Base-by-base conservation (phyloP, 2,113 vertebrate species). In the Sarotherodon lohbergeri region DNA sequence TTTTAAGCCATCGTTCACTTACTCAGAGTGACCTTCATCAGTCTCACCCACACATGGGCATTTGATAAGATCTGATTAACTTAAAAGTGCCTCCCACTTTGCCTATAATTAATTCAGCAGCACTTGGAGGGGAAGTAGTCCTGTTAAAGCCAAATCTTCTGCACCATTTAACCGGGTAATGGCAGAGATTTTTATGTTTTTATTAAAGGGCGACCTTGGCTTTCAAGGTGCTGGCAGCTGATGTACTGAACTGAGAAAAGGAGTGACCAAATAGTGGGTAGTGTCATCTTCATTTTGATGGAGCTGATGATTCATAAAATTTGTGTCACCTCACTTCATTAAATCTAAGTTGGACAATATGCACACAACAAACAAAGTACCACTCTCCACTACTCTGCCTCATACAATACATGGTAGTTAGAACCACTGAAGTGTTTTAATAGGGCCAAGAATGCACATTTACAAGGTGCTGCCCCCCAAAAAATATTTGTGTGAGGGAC, bases 81-180 rank as follows among this genome's bases (percentile, higher is more conserved):
- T 89, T 78, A 86, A 88, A 91, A 92, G 90, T 80, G 86, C 81
- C 91, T 91, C 88, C 90, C 86, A 85, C 90, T 90, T 90, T 89
- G 80, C 82, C 91, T 88, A 86, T 92, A 94, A 96, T 96, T 96
- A 95, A 95, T 95, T 94, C 87, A 91, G 82, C 71, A 88, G 91
- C 87, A 81, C 92, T 90, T 84, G 85, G 85, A 93, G 83, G 92
- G 89, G 81, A 86, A 85, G 90, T 88, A 85, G 86, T 93, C 84
- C 86, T 76, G 87, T 92, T 91, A 90, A 89, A 93, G 88, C 73
- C 83, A 88, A 95, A 95, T 96, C 94, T 94, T 94, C 94, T 94
- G 95, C 94, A 93, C 93, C 95, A 95, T 96, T 96, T 96, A 94
- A 95, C 94, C 29, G 87, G 90, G 93, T 96, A 96, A 96, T 95